Conservation (phyloP, 2,113 vertebrate genomes). For the Cinclus cinclus region DNA sequence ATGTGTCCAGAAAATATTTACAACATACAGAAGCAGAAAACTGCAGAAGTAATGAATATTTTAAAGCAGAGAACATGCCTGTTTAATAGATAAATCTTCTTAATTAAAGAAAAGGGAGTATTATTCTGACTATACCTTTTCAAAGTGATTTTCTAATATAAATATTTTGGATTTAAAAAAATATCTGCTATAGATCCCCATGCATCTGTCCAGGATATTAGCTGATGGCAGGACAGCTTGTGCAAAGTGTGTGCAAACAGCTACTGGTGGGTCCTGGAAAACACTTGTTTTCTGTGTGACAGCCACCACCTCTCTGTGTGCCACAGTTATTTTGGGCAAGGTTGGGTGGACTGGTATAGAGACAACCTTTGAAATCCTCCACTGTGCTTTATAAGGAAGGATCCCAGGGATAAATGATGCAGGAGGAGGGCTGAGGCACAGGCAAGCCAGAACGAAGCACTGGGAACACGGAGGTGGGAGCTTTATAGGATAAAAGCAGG, state of each 20-base stretch:
- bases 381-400: not conserved
- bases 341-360: not conserved
- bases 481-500: not conserved
- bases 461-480: fast-evolving
- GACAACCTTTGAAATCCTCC: not conserved
- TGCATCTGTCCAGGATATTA: fast-evolving
- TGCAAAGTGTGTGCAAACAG: not conserved
- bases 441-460: not conserved
- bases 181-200: fast-evolving
- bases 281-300: not conserved
- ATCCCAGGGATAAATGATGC: not conserved
- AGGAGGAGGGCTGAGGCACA: not conserved
- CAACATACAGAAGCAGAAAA: not conserved
- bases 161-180: not conserved
- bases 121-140: not conserved
- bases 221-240: not conserved
- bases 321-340: not conserved
- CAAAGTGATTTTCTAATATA: not conserved
- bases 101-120: not conserved
- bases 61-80: not conserved
- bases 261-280: not conserved
- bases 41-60: not conserved
- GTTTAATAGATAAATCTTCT: not conserved
- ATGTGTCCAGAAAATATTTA: not conserved
- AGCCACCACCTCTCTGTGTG: not conserved